Evolutionary conservation across 2,797 vertebrate genomes (phyloP).

Genomic region (Eospalax fontanierii): DNA sequence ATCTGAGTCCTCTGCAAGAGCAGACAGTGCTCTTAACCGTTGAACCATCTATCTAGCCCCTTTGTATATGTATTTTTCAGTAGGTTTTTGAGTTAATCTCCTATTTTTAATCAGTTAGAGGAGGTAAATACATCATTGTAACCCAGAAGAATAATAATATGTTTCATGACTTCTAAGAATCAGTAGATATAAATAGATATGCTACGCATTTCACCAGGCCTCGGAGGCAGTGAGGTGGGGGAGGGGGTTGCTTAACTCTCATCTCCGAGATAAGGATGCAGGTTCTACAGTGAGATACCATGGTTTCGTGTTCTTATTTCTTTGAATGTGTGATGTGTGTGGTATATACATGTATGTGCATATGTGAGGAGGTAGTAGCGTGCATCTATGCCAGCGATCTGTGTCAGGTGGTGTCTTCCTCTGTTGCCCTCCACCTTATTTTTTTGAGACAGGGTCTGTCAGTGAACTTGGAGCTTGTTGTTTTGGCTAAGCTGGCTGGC

Average conservation of each 20-base stretch:
- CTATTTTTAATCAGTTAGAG: slow-evolving; percentile 9
- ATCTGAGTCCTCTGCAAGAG: too few relatives aligned
- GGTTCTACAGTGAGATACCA: not conserved
- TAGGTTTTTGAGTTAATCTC: too few relatives aligned
- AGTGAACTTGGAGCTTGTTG: not conserved
- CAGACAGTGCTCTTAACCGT: too few relatives aligned
- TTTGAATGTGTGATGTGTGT: not conserved
- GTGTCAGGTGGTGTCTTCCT: not conserved
- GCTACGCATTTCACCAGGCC: not conserved
- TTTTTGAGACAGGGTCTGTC: not conserved
- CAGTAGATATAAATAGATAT: not conserved
- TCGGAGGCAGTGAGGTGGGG: not conserved
- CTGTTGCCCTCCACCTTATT: not conserved
- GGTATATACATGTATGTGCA: not conserved
- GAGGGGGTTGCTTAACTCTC: not conserved
- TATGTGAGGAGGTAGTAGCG: not conserved
- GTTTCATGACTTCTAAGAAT: not conserved
- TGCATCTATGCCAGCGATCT: not conserved
- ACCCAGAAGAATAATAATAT: not conserved
- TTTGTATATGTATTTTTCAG: too few relatives aligned
- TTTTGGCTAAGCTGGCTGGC: not conserved
- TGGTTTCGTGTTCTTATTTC: not conserved
- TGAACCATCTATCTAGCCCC: too few relatives aligned
- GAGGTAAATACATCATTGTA: not conserved
- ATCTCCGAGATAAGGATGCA: not conserved